phyloP scores from a whole-genome alignment of 2,888 invertebrate species.

The Endotricha flammealis region DNA sequence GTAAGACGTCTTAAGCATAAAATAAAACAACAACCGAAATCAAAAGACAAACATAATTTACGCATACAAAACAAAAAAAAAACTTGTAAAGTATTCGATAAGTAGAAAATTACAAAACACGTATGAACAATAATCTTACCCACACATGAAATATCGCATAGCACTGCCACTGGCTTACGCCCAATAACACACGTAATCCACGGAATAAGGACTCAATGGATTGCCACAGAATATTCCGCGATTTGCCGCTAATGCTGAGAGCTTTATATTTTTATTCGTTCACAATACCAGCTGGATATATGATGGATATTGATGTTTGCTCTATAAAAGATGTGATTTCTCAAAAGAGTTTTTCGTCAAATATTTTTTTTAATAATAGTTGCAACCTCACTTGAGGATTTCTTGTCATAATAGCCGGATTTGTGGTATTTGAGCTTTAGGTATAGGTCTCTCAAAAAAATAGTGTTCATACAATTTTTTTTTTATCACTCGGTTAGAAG shows the following conservation, averaged over 20 bases:
- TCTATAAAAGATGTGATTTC: not conserved
- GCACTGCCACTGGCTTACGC: slow-evolving; percentile 2
- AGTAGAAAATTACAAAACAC: not conserved
- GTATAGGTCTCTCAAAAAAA: no score
- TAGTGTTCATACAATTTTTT: no score
- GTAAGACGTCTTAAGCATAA: no score
- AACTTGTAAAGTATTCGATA: not conserved
- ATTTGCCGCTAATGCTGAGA: slow-evolving; percentile 5
- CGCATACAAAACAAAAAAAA: no score
- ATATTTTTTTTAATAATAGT: no score
- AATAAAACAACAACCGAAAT: no score
- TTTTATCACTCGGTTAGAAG: no score
- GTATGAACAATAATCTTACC: slow-evolving; percentile 1
- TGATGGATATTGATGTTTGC: not conserved
- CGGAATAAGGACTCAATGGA: slow-evolving; percentile 7
- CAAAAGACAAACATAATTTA: no score
- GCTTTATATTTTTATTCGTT: slow-evolving; percentile 7
- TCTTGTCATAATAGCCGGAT: no score
- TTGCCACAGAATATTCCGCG: slow-evolving; percentile 9
- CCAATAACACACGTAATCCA: slow-evolving; percentile 11
- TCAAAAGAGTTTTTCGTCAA: no score
- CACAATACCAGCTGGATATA: slow-evolving; percentile 3
- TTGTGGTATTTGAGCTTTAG: no score
- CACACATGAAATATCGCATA: not conserved
- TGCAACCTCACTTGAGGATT: no score